Percentiles rank a stretch among this genome's conserved stretches.
phyloP scores from a whole-genome alignment of 2,888 invertebrate genomes.

The Pedicia rivosa region DNA sequence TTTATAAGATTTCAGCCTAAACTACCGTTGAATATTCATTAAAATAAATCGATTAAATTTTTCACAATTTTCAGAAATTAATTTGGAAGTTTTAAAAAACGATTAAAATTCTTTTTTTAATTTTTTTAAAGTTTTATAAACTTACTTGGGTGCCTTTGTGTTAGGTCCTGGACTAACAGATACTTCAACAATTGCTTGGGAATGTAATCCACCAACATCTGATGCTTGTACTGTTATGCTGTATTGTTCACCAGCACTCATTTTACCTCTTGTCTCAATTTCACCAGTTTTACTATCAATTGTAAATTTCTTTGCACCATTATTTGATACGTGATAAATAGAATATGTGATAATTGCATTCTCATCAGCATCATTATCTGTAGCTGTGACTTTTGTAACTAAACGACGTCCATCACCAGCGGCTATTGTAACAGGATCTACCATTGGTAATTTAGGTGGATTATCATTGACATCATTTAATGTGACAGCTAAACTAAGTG shows the following conservation, averaged over 20 bases:
- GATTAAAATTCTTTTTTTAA: no score
- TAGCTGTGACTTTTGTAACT: constrained; percentile 56
- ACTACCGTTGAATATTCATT: no score
- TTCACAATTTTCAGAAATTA: no score
- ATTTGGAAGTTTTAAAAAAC: no score
- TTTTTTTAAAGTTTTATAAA: no score
- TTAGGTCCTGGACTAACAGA: constrained; percentile 70
- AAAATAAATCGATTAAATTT: no score
- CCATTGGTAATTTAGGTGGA: constrained; percentile 62
- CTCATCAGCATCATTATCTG: constrained; percentile 72
- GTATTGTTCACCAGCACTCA: constrained; percentile 77
- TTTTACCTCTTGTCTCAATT: constrained; percentile 59
- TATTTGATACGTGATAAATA: constrained; percentile 82
- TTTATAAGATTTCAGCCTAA: no score
- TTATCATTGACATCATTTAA: constrained; percentile 77
- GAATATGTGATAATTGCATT: constrained; percentile 70
- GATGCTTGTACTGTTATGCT: constrained; percentile 74
- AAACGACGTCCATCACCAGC: constrained; percentile 54
- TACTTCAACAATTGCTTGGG: constrained; percentile 75
- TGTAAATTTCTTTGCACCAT: constrained; percentile 70
- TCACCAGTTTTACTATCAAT: constrained; percentile 66
- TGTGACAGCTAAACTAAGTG: constrained; percentile 59
- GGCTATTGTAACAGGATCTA: constrained; percentile 64
- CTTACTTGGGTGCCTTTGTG: constrained; percentile 64
- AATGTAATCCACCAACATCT: constrained; percentile 62